phyloP scores from a whole-genome alignment of 2,797 vertebrate genomes.

The Myotis vivesi region DNA sequence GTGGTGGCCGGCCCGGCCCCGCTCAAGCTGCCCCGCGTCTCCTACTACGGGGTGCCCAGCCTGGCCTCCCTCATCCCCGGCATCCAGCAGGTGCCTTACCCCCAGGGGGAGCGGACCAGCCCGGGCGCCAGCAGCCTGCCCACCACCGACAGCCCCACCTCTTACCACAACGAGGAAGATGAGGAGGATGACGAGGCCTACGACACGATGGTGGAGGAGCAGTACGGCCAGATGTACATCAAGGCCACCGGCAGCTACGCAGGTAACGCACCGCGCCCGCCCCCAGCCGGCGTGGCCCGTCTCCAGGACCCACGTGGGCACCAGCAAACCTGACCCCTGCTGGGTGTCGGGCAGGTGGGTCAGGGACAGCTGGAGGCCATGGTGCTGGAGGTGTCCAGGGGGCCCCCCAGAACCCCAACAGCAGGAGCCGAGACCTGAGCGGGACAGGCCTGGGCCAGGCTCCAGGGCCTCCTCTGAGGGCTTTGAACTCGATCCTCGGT shows the following conservation, averaged over 20 bases:
- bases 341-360: neutral
- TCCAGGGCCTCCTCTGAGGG: neutral
- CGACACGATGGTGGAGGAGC: slow-evolving; percentile 93
- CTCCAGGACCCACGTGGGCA: accelerated
- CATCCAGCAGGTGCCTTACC: slow-evolving; percentile 88
- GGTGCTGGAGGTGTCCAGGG: accelerated
- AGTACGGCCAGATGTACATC: slow-evolving; percentile 93
- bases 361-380: neutral
- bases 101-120: slow-evolving; percentile 92
- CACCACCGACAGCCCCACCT: slow-evolving; percentile 98
- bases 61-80: slow-evolving; percentile 88
- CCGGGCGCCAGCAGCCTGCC: slow-evolving; percentile 96
- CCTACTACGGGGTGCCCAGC: slow-evolving; percentile 86
- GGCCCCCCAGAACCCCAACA: accelerated
- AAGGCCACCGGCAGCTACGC: slow-evolving; percentile 91
- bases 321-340: accelerated
- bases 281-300: accelerated
- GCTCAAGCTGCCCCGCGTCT: slow-evolving; percentile 85
- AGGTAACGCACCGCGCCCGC: slow-evolving; percentile 82
- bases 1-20: slow-evolving; percentile 41
- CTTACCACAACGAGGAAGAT: slow-evolving; percentile 98
- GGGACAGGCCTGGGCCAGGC: neutral
- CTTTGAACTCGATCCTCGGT: accelerated
- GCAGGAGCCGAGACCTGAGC: accelerated
- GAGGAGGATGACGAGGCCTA: slow-evolving; percentile 97